Base-by-base conservation (phyloP, 2,113 vertebrate species). In the Nerophis lumbriciformis region DNA sequence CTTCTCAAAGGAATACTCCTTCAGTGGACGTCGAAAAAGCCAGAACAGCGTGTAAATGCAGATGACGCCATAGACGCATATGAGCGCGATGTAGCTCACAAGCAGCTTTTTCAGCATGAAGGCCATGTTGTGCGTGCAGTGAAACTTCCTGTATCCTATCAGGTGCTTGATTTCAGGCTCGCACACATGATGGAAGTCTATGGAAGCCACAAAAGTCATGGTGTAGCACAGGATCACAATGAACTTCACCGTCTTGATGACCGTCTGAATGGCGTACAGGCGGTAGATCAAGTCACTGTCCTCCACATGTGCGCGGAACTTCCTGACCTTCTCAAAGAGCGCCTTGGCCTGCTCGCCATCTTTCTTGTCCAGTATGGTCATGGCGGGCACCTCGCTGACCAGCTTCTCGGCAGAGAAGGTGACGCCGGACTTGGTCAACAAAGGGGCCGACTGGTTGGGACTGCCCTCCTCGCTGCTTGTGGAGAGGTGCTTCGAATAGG, bases 291-390 rank as follows among this genome's bases (percentile, higher is more conserved):
- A 83, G 85, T 96, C 97, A 19, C 97, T 98, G 87, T 98, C 97
- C 75, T 99, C 97, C 11, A 98, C 94, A 0, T 99, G 96, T 56
- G 93, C 91, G 3, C 96, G 94, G 77, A 99, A 98, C 76, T 99
- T 98, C 16, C 96, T 83, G 6, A 99, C 97, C 67, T 99, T 99
- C 85, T 99, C 97, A 61, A 99, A 99, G 59, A 99, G 89, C 0
- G 97, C 97, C 85, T 99, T 99, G 6, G 97, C 97, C 83, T 99
- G 97, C 35, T 99, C 97, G 1, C 95, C 96, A 0, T 99, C 97
- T 74, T 99, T 99, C 79, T 98, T 99, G 83, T 98, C 97, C 63
- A 99, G 83, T 78, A 98, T 98, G 4, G 96, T 99, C 92, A 98
- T 95, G 1, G 94, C 91, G 16, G 97, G 95, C 68, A 97, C 90